A percentile compares a stretch with the other conserved stretches of the same genome.
phyloP scores from a whole-genome alignment of 2,888 invertebrate species.

The Tachystola acroxantha region DNA sequence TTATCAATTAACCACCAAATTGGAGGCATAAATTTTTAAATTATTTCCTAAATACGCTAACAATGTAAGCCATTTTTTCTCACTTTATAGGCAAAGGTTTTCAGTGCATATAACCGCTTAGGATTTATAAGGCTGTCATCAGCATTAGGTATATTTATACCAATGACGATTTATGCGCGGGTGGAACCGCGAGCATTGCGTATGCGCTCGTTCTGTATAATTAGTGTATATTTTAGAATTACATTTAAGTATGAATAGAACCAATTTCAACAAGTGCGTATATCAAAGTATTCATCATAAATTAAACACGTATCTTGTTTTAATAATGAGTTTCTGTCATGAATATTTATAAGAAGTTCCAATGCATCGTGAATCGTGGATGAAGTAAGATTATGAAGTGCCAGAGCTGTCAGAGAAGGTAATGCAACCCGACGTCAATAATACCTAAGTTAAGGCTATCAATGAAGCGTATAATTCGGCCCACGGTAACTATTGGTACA shows the following conservation, averaged over 20 bases:
- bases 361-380: not conserved
- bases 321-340: conserved; percentile 5
- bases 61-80: too few species aligned
- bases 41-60: too few species aligned
- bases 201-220: too few species aligned
- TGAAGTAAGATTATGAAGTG: conserved; percentile 2
- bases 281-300: conserved; percentile 4
- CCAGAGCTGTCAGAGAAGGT: not conserved
- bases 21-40: too few species aligned
- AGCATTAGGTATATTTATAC: too few species aligned
- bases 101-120: too few species aligned
- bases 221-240: conserved; percentile 15
- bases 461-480: conserved; percentile 31
- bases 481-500: conserved; percentile 44
- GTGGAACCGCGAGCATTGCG: too few species aligned
- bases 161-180: too few species aligned
- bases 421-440: not conserved
- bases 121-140: too few species aligned
- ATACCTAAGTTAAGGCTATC: conserved; percentile 21
- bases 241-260: conserved; percentile 11
- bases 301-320: conserved; percentile 3
- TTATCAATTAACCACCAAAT: too few species aligned
- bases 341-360: conserved; percentile 7
- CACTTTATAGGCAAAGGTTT: too few species aligned
- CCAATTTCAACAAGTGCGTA: conserved; percentile 1